Percentiles rank a stretch among this genome's conserved stretches.
Conservation (phyloP, 2,888 invertebrate species). For the Atrina japonica region DNA sequence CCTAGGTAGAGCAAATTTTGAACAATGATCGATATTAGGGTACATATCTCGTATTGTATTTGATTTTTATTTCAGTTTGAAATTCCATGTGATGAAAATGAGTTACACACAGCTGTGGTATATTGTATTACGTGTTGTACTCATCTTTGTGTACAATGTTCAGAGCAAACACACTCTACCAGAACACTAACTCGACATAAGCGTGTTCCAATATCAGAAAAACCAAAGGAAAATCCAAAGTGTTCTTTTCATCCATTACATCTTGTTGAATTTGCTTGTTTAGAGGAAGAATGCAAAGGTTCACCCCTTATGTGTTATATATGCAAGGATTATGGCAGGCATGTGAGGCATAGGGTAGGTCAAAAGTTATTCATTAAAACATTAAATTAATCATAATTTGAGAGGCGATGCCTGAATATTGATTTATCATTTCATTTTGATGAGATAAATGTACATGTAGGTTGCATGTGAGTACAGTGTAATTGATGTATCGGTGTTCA, state of each 20-base stretch:
- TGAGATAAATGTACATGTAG: no score
- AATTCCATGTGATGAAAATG: slow-evolving; percentile 83
- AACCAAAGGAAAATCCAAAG: slow-evolving; percentile 83
- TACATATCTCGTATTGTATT: no score
- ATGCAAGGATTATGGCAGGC: slow-evolving; percentile 84
- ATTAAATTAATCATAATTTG: no score
- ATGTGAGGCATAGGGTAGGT: slow-evolving; percentile 83
- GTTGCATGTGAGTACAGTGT: no score
- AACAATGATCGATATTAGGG: no score
- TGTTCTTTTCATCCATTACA: slow-evolving; percentile 83
- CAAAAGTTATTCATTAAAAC: no score
- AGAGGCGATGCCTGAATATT: no score
- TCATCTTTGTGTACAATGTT: slow-evolving; percentile 83
- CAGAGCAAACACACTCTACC: slow-evolving; percentile 83
- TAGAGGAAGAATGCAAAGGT: slow-evolving; percentile 83
- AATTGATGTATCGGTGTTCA: no score
- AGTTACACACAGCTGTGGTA: slow-evolving; percentile 83
- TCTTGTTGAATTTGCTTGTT: slow-evolving; percentile 83
- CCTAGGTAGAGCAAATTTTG: no score
- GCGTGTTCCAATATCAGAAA: slow-evolving; percentile 83
- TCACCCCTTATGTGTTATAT: slow-evolving; percentile 84
- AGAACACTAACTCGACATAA: slow-evolving; percentile 83
- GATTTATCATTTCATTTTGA: no score
- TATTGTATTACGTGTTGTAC: slow-evolving; percentile 84
- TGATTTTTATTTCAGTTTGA: slow-evolving; percentile 79